These are phyloP conservation scores for Odontocolon sp. DNA, from an alignment of 2,888 invertebrate species.

Conservation along the genomic window DNA sequence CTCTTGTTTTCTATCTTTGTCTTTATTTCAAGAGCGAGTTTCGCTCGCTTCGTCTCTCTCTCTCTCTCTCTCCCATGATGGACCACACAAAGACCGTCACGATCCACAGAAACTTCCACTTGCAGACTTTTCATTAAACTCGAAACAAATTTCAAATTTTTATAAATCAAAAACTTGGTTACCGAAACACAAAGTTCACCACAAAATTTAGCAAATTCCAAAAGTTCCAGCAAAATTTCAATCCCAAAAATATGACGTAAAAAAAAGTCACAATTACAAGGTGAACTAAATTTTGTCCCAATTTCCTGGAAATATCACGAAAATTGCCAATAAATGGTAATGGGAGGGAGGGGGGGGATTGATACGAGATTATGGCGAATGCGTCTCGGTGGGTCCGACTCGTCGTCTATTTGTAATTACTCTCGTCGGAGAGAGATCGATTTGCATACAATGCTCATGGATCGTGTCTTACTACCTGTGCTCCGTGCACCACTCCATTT, in stretches of 20 bases:
- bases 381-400: constrained; percentile 54
- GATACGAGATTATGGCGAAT: constrained; percentile 19
- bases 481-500: constrained; percentile 42
- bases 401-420: constrained; percentile 73
- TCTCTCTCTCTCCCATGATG: too few relatives aligned
- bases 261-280: too few relatives aligned
- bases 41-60: constrained; percentile 30
- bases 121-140: too few relatives aligned
- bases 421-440: constrained; percentile 55
- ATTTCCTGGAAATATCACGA: constrained; percentile 13
- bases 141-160: too few relatives aligned
- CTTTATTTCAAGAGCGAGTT: constrained; percentile 34
- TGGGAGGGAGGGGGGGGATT: not conserved
- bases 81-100: too few relatives aligned
- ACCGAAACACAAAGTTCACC: too few relatives aligned
- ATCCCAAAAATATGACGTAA: too few relatives aligned
- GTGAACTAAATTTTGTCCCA: too few relatives aligned
- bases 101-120: too few relatives aligned
- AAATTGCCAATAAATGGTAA: not conserved
- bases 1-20: constrained; percentile 48
- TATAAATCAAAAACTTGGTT: too few relatives aligned
- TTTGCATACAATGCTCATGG: constrained; percentile 72
- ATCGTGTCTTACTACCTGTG: constrained; percentile 65
- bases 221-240: too few relatives aligned
- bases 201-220: too few relatives aligned